phyloP scores from a whole-genome alignment of 2,797 vertebrate genomes.

The Pseudomugil tenellus region DNA sequence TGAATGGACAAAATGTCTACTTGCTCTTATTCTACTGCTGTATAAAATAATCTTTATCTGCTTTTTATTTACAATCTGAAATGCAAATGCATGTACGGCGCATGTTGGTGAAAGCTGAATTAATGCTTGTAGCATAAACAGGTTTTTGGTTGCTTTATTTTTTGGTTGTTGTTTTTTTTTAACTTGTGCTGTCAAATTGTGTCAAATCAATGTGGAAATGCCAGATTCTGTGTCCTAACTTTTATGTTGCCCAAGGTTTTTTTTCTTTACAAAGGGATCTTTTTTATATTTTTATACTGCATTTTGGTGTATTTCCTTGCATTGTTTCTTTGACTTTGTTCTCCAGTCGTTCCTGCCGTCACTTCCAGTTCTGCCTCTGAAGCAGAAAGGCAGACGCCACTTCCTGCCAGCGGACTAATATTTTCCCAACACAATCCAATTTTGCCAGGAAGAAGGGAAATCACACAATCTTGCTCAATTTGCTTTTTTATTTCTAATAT shows the following conservation, averaged over 20 bases:
- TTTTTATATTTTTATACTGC: slow-evolving; percentile 53
- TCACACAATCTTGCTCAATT: slow-evolving; percentile 20
- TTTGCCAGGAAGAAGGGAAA: slow-evolving; percentile 28
- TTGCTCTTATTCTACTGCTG: slow-evolving; percentile 36
- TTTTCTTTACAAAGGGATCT: slow-evolving; percentile 42
- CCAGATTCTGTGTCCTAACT: slow-evolving; percentile 11
- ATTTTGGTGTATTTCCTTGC: slow-evolving; percentile 43
- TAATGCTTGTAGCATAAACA: slow-evolving; percentile 29
- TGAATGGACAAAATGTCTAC: slow-evolving; percentile 51
- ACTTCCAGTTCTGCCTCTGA: slow-evolving; percentile 45
- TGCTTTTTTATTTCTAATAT: slow-evolving; percentile 22
- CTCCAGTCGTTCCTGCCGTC: slow-evolving; percentile 13
- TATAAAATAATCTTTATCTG: slow-evolving; percentile 40
- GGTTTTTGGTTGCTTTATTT: slow-evolving; percentile 22
- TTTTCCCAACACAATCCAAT: slow-evolving; percentile 43
- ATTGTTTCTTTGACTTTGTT: slow-evolving; percentile 38
- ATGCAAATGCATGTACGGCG: slow-evolving; percentile 67
- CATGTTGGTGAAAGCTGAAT: slow-evolving; percentile 51
- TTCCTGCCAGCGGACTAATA: slow-evolving; percentile 62
- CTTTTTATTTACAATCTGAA: slow-evolving; percentile 37
- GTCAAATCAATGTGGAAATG: slow-evolving; percentile 25
- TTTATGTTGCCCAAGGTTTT: slow-evolving; percentile 17
- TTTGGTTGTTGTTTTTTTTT: too few species aligned
- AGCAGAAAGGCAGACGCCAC: slow-evolving; percentile 38
- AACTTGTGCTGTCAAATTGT: slow-evolving; percentile 42